Conservation (phyloP, 1,140 invertebrate genomes). For the Melanaphis sacchari region DNA sequence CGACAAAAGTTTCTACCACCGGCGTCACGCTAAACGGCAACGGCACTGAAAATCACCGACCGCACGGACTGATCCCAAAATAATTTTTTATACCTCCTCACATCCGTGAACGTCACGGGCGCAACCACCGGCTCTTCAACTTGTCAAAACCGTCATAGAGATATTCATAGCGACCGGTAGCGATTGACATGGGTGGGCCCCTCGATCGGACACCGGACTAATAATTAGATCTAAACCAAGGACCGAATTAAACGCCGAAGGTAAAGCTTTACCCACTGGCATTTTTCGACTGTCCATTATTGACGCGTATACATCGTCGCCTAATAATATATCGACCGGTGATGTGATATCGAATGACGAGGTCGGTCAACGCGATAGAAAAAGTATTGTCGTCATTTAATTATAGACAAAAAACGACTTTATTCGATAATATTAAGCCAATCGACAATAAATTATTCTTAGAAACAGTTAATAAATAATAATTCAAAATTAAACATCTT, state of each 20-base stretch:
- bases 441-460: too few species aligned
- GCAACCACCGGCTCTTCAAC: neutral
- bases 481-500: too few species aligned
- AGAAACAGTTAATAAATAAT: too few species aligned
- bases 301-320: neutral
- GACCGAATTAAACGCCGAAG: too few species aligned
- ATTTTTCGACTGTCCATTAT: neutral
- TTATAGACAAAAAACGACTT: too few species aligned
- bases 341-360: too few species aligned
- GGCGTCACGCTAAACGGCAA: neutral
- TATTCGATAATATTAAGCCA: too few species aligned
- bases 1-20: neutral
- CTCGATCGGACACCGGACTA: neutral
- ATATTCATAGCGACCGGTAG: neutral
- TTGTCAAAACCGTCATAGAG: neutral
- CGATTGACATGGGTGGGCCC: too few species aligned
- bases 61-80: neutral
- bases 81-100: neutral
- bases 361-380: too few species aligned
- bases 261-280: neutral
- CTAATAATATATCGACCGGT: too few species aligned
- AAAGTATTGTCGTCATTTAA: too few species aligned
- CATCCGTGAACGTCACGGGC: neutral
- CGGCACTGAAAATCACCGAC: neutral
- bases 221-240: neutral